phyloP scores from a whole-genome alignment of 2,113 vertebrate genomes.

The Platanista minor region DNA sequence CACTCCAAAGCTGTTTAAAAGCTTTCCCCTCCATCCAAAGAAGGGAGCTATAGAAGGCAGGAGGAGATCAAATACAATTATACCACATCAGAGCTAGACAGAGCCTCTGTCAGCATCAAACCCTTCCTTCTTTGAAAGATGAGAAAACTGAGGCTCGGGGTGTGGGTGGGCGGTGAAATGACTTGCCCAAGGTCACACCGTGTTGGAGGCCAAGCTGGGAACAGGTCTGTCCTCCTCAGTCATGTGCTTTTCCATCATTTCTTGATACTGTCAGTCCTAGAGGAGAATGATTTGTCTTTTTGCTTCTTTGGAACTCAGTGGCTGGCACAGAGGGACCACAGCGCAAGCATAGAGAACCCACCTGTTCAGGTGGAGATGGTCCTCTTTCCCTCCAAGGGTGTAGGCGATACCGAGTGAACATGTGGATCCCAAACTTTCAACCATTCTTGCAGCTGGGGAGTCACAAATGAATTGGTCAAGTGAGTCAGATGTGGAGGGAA shows the following conservation, averaged over 20 bases:
- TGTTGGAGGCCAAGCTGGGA: neutral
- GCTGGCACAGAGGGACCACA: neutral
- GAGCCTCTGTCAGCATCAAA: neutral
- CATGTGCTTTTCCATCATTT: neutral
- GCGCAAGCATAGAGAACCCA: neutral
- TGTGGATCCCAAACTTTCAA: accelerated
- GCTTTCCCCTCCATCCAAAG: neutral
- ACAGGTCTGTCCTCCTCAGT: neutral
- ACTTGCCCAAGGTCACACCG: neutral
- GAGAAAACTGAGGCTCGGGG: neutral
- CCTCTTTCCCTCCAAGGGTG: too few species aligned
- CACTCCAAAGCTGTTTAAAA: slow-evolving; percentile 3
- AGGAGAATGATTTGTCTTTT: neutral
- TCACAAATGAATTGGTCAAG: neutral
- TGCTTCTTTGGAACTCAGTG: neutral
- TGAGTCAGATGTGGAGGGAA: neutral
- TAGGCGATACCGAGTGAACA: neutral
- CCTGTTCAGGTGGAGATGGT: neutral
- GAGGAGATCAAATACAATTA: neutral
- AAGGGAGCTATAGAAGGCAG: neutral
- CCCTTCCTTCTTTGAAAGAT: neutral
- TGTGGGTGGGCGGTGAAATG: too few species aligned
- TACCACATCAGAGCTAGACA: neutral
- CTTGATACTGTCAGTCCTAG: neutral
- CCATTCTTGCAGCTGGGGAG: neutral